These are phyloP conservation scores for Heliocidaris erythrogramma DNA, from an alignment of 35 echinoderm and acorn worm genomes.

Conservation along the genomic window DNA sequence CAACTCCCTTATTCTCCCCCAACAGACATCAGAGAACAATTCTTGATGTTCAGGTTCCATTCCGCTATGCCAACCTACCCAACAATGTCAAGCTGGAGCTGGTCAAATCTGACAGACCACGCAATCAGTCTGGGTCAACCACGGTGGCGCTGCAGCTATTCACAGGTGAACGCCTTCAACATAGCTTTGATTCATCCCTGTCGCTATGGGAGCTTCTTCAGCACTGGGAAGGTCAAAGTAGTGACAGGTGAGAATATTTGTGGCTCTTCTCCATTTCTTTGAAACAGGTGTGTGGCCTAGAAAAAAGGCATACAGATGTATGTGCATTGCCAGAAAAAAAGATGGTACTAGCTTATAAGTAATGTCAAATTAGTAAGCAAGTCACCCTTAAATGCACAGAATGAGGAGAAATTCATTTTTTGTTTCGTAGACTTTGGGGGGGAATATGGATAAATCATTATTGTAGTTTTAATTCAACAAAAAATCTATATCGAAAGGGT, in stretches of 20 bases:
- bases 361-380: too few species aligned
- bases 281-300: too few species aligned
- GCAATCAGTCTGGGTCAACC: conserved; percentile 55
- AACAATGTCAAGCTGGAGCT: conserved; percentile 96
- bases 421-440: too few species aligned
- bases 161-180: conserved; percentile 73
- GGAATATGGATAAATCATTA: too few species aligned
- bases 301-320: too few species aligned
- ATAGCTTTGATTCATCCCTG: conserved; percentile 63
- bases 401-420: too few species aligned
- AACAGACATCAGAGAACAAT: conserved; percentile 76
- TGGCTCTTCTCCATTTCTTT: not conserved
- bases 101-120: conserved; percentile 62
- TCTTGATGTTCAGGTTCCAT: conserved; percentile 77
- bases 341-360: too few species aligned
- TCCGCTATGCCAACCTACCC: conserved; percentile 86
- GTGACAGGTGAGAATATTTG: conserved; percentile 47
- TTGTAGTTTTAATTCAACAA: too few species aligned
- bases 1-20: not conserved
- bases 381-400: too few species aligned
- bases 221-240: conserved; percentile 67
- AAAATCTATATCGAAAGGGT: too few species aligned
- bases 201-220: conserved; percentile 76
- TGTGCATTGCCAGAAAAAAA: too few species aligned
- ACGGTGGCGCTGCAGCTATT: conserved; percentile 77